Evolutionary conservation across 2,113 vertebrate species (phyloP).

Genomic region (Chlamydotis undulata): DNA sequence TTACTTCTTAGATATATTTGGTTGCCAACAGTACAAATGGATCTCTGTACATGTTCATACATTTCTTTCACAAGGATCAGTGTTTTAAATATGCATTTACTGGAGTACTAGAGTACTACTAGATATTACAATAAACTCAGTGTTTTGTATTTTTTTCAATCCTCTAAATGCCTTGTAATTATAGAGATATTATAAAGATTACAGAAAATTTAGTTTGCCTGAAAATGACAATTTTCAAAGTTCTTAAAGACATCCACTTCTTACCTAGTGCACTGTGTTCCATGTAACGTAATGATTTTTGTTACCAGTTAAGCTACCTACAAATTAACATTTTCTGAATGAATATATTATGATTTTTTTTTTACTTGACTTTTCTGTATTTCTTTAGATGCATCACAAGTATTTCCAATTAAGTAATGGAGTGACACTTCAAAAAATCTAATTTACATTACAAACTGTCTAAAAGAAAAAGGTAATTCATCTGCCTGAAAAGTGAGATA

Average conservation of each 20-base stretch:
- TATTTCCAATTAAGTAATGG: background rate
- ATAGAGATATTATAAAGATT: background rate
- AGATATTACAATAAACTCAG: background rate
- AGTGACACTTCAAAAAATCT: background rate
- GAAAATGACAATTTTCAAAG: background rate
- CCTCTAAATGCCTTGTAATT: background rate
- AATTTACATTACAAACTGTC: background rate
- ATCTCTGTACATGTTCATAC: background rate
- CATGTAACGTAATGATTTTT: background rate
- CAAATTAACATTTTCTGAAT: background rate
- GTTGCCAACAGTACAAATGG: background rate
- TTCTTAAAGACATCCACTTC: background rate
- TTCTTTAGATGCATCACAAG: background rate
- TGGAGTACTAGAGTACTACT: background rate
- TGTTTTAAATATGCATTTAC: background rate
- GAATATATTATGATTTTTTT: background rate
- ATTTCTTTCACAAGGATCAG: background rate
- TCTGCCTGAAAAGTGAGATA: background rate
- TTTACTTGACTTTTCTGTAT: background rate
- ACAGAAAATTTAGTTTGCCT: background rate
- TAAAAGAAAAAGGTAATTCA: conserved; percentile 1
- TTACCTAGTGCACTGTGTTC: background rate
- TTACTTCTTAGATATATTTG: background rate
- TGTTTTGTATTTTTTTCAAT: background rate
- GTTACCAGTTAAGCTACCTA: background rate